Conservation (phyloP, 1,140 invertebrate genomes). For the Polyergus mexicanus region DNA sequence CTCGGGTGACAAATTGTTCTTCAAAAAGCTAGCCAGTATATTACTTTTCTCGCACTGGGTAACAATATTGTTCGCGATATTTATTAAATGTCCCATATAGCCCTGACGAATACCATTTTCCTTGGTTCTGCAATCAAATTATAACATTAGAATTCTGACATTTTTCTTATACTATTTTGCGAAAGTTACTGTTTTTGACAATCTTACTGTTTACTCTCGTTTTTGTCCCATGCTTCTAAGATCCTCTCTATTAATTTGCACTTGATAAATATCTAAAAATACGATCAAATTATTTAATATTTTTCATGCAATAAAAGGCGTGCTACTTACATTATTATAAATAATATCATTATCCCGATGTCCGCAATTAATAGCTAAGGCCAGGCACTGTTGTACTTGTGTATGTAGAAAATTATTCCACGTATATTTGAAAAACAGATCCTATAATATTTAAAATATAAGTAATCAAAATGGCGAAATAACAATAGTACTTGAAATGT, state of each 20-base stretch:
- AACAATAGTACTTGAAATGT: not conserved
- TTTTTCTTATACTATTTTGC: not conserved
- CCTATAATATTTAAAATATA: slow-evolving; percentile 86
- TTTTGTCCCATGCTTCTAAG: slow-evolving; percentile 89
- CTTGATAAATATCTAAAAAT: slow-evolving; percentile 89
- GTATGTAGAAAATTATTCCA: slow-evolving; percentile 97
- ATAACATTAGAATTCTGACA: not conserved
- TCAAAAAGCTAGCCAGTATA: slow-evolving; percentile 85
- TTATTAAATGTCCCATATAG: slow-evolving; percentile 93
- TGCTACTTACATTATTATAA: slow-evolving; percentile 87
- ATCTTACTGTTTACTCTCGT: slow-evolving; percentile 87
- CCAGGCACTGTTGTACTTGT: slow-evolving; percentile 92
- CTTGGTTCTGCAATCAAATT: slow-evolving; percentile 79
- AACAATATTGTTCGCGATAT: slow-evolving; percentile 90
- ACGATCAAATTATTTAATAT: slow-evolving; percentile 38
- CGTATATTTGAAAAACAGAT: slow-evolving; percentile 94
- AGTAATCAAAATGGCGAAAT: slow-evolving; percentile 5
- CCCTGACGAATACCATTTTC: slow-evolving; percentile 88
- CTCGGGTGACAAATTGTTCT: slow-evolving; percentile 87
- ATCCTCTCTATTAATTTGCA: slow-evolving; percentile 90
- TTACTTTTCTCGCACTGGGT: slow-evolving; percentile 84
- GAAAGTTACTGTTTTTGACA: slow-evolving; percentile 43
- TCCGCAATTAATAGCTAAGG: slow-evolving; percentile 88
- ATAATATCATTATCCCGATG: slow-evolving; percentile 84
- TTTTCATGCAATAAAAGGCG: not conserved